Base-by-base conservation (phyloP, 2,888 invertebrate genomes). In the Xanthia icteritia region DNA sequence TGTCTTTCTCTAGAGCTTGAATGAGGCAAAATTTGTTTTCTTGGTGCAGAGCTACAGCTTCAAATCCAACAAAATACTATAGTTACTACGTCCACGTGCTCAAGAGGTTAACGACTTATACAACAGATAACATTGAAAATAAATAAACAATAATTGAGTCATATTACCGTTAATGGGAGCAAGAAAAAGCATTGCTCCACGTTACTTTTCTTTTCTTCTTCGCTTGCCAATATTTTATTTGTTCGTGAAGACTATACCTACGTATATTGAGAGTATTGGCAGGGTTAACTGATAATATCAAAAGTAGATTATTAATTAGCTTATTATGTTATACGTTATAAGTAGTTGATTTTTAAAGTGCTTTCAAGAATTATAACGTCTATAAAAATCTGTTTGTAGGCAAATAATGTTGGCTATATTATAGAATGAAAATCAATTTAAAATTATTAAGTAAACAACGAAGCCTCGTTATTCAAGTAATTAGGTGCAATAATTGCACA, bases 1-100 rank as follows among this genome's bases (percentile, higher is more conserved):
- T 96, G 96, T 96, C 96, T 96, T 96, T 95, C 95, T 96, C 96
- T 96, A 96, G 94, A 95, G 95, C 93, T 95, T 96, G 96, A 96
- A 96, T 96, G 96, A 91, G 92, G 95, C 89, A 93, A 94, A 96
- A 92, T 95, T 96, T 95, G 94, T 95, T 93, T 94, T 93, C 94
- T 95, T 93, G 94, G 88, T 93, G 92, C 95, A 95, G 95, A 96
- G 96, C 96, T 96, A 96, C 96, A 96, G 95, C 96, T 95, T 96
- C 95, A 96, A 96, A 96, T 93, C 94, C 92, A 94, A 95, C 94
- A 94, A 94, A 95, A 95, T 95, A 96, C 95, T 93, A 94, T 94
- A 92, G 92, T 92, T 91, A 94, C 94, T 94, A 96, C 94, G 90
- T 88, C 92, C 96, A 96, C 96, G 96, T 96, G 96, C 94, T 94